Conservation (phyloP, 2,797 vertebrate genomes). For the Garrulus glandarius region DNA sequence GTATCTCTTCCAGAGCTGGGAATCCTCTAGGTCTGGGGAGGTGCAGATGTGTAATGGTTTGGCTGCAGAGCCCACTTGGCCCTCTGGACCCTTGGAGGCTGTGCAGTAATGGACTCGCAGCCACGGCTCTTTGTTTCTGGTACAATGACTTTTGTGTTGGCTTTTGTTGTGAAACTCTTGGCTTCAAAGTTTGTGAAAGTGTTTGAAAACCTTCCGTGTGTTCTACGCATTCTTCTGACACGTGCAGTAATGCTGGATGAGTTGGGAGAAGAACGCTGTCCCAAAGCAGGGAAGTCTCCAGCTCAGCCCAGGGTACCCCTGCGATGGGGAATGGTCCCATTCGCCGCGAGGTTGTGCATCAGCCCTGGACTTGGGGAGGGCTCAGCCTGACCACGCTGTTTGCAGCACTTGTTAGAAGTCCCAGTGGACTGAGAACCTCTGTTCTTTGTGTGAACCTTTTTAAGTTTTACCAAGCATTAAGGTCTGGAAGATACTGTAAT, state of each 20-base stretch:
- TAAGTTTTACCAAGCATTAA: neutral
- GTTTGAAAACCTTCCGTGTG: neutral
- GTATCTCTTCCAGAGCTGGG: neutral
- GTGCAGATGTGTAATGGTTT: neutral
- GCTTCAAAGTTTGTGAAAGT: neutral
- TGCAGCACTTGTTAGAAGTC: neutral
- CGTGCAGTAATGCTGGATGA: accelerated
- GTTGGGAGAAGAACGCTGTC: accelerated
- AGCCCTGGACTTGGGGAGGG: neutral
- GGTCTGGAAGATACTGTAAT: neutral
- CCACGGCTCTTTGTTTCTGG: neutral
- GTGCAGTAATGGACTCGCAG: neutral
- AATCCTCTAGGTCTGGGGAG: neutral
- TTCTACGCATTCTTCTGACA: neutral
- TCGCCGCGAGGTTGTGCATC: accelerated
- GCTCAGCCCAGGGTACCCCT: accelerated
- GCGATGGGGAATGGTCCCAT: accelerated
- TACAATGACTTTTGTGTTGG: constrained; percentile 10
- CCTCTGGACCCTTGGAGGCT: neutral
- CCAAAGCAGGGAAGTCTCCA: neutral
- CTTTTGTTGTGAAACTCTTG: constrained; percentile 8
- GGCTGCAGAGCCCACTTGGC: neutral
- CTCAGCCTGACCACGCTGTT: accelerated
- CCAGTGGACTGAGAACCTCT: neutral
- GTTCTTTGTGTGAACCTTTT: neutral